Base-by-base conservation (phyloP, 2,888 invertebrate genomes). In the Rhamphomyia laevipes region DNA sequence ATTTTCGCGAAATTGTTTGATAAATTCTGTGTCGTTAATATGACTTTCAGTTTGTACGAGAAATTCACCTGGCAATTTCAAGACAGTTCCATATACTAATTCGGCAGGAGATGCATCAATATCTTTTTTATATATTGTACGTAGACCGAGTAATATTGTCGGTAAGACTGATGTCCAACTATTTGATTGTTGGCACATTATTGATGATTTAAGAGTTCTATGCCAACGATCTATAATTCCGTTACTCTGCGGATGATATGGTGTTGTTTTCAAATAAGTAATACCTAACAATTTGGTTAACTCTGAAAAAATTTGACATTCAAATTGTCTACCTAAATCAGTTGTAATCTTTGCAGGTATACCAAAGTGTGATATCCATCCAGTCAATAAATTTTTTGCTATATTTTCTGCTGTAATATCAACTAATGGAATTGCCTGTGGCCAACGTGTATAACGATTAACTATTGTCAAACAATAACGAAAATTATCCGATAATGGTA, bases 361-460 rank as follows among this genome's bases (percentile, higher is more conserved):
- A 0, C 71, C 71, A 48, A 63, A 72, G 6, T 68, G 55, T 2
- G 69, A 46, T 4, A 73, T 60, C 73, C 70, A 73, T 0, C 23
- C 10, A n/a, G 23, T 7, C 4, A 27, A 7, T 4, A 27, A 9
- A 27, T 27, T 2, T 7, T 4, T 27, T 27, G 23, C 37, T 4
- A 16, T 15, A 3, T 15, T 9, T 37, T 37, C 4, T 16, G 15
- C 4, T 6, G 15, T 15, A 5, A 37, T 37, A 15, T 37, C 15
- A 15, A 16, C 16, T 4, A 37, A 16, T 7, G 37, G 37, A 16
- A 37, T 37, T 13, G 37, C n/a, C n/a, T n/a, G n/a, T n/a, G n/a
- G n/a, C n/a, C n/a, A n/a, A n/a, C n/a, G n/a, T n/a, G n/a, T n/a
- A n/a, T n/a, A n/a, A n/a, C n/a, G n/a, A n/a, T n/a, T n/a, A n/a